phyloP scores from a whole-genome alignment of 2,113 vertebrate genomes.

The Aegithalos caudatus region DNA sequence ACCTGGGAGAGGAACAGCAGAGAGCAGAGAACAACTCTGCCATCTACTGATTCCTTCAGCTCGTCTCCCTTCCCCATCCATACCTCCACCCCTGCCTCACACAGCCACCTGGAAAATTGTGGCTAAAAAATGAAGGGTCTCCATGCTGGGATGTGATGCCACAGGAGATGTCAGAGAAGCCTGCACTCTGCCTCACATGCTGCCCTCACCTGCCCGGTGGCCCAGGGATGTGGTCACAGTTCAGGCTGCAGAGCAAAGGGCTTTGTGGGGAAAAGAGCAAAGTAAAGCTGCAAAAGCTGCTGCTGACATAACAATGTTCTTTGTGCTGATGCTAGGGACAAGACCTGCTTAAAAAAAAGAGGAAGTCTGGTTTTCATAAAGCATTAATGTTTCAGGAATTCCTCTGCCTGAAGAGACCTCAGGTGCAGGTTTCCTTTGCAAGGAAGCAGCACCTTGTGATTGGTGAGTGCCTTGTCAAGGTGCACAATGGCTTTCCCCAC shows the following conservation, averaged over 20 bases:
- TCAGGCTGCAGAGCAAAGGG: background rate
- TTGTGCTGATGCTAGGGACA: background rate
- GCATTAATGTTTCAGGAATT: background rate
- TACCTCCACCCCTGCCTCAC: background rate
- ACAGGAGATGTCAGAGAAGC: background rate
- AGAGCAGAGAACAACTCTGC: constrained; percentile 39
- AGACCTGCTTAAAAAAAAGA: background rate
- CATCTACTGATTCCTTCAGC: constrained; percentile 15
- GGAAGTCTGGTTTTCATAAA: background rate
- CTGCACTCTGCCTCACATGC: background rate
- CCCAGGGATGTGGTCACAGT: background rate
- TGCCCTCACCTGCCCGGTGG: background rate
- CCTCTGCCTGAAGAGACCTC: background rate
- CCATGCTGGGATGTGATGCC: background rate
- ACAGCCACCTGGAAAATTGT: background rate
- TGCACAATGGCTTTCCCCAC: background rate
- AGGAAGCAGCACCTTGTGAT: background rate
- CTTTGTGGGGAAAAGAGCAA: background rate
- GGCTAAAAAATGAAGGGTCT: background rate
- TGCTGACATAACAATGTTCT: rapidly evolving
- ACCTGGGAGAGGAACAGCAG: background rate
- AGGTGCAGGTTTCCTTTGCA: background rate
- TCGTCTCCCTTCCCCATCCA: background rate
- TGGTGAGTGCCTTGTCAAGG: rapidly evolving
- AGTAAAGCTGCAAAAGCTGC: background rate